phyloP scores from a whole-genome alignment of 2,888 invertebrate species.

The Acronicta alni region DNA sequence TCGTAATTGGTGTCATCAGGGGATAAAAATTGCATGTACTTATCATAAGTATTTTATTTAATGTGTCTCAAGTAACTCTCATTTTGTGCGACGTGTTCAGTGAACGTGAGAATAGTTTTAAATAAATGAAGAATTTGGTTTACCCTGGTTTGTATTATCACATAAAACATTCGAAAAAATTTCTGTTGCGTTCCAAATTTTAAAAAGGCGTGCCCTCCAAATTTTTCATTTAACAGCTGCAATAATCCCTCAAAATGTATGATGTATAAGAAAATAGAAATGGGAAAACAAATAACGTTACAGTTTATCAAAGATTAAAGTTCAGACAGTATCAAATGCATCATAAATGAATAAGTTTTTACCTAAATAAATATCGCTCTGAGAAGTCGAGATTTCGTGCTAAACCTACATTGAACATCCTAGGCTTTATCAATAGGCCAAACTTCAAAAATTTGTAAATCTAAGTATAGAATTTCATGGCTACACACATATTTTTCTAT shows the following conservation, averaged over 20 bases:
- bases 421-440: constrained; percentile 73
- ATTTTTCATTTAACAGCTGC: constrained; percentile 51
- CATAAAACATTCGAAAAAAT: constrained; percentile 79
- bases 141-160: constrained; percentile 77
- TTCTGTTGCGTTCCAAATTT: constrained; percentile 40
- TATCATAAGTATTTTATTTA: constrained; percentile 58
- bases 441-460: constrained; percentile 65
- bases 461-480: constrained; percentile 69
- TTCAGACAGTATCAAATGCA: constrained; percentile 59
- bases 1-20: constrained; percentile 77
- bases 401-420: constrained; percentile 59
- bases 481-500: constrained; percentile 79
- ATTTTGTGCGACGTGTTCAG: constrained; percentile 61
- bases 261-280: constrained; percentile 52
- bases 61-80: constrained; percentile 52
- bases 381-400: constrained; percentile 47
- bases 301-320: constrained; percentile 59
- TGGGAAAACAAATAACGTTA: constrained; percentile 52
- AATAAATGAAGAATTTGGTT: constrained; percentile 59
- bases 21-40: constrained; percentile 67
- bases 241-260: constrained; percentile 56
- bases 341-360: constrained; percentile 45
- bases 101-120: constrained; percentile 47
- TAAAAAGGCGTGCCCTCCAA: constrained; percentile 52
- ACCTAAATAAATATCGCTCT: constrained; percentile 52